Evolutionary conservation across 2,888 invertebrate species (phyloP).

Genomic region (Panopea generosa): DNA sequence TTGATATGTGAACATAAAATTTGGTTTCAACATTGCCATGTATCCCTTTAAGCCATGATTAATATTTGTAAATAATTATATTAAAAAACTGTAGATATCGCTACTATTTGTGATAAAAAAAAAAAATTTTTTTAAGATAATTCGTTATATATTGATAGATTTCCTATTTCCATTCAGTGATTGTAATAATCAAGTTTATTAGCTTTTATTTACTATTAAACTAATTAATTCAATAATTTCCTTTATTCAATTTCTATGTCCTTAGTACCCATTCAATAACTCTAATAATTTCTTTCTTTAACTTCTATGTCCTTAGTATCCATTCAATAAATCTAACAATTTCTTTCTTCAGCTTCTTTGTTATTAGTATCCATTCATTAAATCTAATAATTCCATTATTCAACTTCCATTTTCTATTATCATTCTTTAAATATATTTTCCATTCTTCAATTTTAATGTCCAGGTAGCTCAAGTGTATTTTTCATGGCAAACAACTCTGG

Average conservation of each 20-base stretch:
- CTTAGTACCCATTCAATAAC: not conserved
- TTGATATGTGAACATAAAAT: too few relatives aligned
- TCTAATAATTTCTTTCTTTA: not conserved
- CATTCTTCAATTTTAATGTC: too few relatives aligned
- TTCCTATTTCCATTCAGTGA: not conserved
- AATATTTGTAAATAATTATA: too few relatives aligned
- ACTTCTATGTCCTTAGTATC: not conserved
- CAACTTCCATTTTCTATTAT: not conserved
- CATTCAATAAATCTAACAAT: not conserved
- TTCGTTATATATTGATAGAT: not conserved
- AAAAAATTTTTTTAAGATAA: not conserved
- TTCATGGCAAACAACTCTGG: conserved; percentile 61
- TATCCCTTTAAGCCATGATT: too few relatives aligned
- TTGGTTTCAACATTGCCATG: too few relatives aligned
- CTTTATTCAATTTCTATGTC: too few relatives aligned
- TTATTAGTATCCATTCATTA: not conserved
- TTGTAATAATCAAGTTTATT: not conserved
- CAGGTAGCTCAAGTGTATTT: conserved; percentile 74
- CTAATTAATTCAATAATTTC: too few relatives aligned
- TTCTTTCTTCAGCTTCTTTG: not conserved
- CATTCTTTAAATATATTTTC: not conserved
- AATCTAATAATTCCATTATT: not conserved
- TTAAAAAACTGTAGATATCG: too few relatives aligned
- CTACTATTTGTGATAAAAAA: too few relatives aligned
- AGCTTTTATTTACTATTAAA: too few relatives aligned